Conservation (phyloP, 2,797 vertebrate species). For the Paramormyrops hopkinsi region DNA sequence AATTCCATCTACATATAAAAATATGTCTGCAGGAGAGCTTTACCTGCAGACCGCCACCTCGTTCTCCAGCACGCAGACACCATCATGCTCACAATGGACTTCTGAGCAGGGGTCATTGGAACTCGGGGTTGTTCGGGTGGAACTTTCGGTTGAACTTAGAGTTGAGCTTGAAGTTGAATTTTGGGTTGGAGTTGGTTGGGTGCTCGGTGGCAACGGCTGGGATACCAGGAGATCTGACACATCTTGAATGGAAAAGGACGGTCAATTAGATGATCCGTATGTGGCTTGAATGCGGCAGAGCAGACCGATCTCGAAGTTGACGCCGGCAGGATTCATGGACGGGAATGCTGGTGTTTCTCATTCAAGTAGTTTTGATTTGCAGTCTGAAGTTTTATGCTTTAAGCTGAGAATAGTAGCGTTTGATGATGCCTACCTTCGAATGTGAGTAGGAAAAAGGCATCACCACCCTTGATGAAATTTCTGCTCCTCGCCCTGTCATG, state of each 20-base stretch:
- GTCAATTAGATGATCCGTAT: neutral
- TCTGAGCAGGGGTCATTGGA: conserved; percentile 45
- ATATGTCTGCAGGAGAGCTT: neutral
- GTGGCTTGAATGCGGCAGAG: neutral
- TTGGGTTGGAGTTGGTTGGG: neutral
- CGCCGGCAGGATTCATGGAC: neutral
- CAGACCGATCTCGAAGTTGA: neutral
- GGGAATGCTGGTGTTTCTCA: neutral
- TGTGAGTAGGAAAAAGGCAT: conserved; percentile 71
- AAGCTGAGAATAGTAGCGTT: neutral
- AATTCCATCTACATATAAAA: neutral
- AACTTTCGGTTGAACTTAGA: neutral
- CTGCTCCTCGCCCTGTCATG: conserved; percentile 64
- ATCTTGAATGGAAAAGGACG: conserved; percentile 52
- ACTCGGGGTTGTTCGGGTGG: neutral
- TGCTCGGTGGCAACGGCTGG: conserved; percentile 34
- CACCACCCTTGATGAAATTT: conserved; percentile 72
- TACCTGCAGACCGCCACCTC: conserved; percentile 66
- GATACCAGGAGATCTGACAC: conserved; percentile 61
- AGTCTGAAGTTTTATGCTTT: neutral
- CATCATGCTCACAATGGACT: conserved; percentile 62
- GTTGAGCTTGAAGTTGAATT: neutral
- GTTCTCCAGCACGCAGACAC: conserved; percentile 55
- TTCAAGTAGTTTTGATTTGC: neutral
- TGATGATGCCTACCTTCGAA: conserved; percentile 63